A percentile compares a stretch with the other conserved stretches of the same genome.
phyloP scores from a whole-genome alignment of 2,888 invertebrate genomes.

The Chelonus formosanus region DNA sequence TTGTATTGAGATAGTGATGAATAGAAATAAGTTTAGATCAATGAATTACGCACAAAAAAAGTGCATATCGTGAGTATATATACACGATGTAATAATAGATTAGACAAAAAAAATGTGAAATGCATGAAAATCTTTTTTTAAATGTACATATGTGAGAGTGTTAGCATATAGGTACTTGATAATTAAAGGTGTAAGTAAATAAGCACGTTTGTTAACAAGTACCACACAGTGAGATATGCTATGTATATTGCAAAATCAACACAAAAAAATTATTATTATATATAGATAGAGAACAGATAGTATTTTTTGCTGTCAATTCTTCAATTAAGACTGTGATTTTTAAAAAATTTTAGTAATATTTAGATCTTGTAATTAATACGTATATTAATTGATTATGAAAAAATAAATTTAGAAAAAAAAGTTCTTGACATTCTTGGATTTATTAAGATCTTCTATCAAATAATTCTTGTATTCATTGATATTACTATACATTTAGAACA shows the following conservation, averaged over 20 bases:
- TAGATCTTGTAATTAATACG: slow-evolving; percentile 60
- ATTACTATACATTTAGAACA: too few species aligned
- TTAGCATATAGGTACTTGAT: slow-evolving; percentile 41
- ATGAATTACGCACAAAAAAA: too few species aligned
- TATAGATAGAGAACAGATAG: slow-evolving; percentile 60
- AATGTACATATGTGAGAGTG: slow-evolving; percentile 38
- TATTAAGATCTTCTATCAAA: too few species aligned
- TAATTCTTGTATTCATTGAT: too few species aligned
- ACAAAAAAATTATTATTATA: slow-evolving; percentile 36
- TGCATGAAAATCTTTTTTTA: slow-evolving; percentile 31
- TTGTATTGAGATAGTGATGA: too few species aligned
- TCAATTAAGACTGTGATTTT: slow-evolving; percentile 66
- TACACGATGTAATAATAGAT: too few species aligned
- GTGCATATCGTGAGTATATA: too few species aligned
- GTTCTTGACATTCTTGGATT: background rate
- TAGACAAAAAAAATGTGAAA: slow-evolving; percentile 7
- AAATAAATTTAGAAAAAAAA: slow-evolving; percentile 38
- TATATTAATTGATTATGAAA: slow-evolving; percentile 54
- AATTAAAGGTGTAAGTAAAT: slow-evolving; percentile 41
- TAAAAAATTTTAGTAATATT: slow-evolving; percentile 57
- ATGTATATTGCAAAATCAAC: slow-evolving; percentile 44
- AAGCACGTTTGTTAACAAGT: slow-evolving; percentile 40
- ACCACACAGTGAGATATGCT: slow-evolving; percentile 50
- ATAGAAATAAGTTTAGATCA: too few species aligned
- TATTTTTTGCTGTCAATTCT: slow-evolving; percentile 65